phyloP scores from a whole-genome alignment of 2,888 invertebrate species.

The Catocala fraxini region DNA sequence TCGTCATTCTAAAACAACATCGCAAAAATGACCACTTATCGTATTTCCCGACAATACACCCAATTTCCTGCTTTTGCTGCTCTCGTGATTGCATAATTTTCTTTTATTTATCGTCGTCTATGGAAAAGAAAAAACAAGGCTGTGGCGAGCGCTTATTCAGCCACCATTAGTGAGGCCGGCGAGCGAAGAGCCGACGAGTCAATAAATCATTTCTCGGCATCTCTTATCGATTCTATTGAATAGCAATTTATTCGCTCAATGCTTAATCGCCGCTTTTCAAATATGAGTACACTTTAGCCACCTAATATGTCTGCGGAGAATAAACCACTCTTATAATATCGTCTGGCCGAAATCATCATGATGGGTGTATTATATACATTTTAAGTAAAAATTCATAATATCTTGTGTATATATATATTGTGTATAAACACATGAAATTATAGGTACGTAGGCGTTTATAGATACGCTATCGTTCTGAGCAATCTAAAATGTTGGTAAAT shows the following conservation, averaged over 20 bases:
- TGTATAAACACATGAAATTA: too few species aligned
- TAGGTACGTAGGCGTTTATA: too few species aligned
- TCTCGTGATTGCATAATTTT: conserved; percentile 61
- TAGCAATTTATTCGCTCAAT: conserved; percentile 70
- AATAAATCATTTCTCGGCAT: conserved; percentile 82
- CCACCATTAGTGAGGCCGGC: conserved; percentile 59
- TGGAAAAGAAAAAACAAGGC: conserved; percentile 59
- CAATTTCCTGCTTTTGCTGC: conserved; percentile 47
- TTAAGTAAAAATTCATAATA: too few species aligned
- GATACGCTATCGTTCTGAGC: too few species aligned
- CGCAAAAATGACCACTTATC: conserved; percentile 28
- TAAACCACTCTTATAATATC: conserved; percentile 45
- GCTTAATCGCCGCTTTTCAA: conserved; percentile 70
- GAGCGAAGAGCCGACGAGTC: conserved; percentile 68
- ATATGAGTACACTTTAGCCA: conserved; percentile 65
- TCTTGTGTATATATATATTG: too few species aligned
- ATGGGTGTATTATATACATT: too few species aligned
- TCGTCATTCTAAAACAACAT: conserved; percentile 4
- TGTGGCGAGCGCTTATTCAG: conserved; percentile 62
- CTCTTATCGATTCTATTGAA: conserved; percentile 80
- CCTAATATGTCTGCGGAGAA: conserved; percentile 57
- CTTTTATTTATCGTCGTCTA: conserved; percentile 60
- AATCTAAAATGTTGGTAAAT: too few species aligned
- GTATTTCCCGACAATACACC: conserved; percentile 45
- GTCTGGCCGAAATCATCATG: neutral